Evolutionary conservation across 1,140 invertebrate genomes (phyloP).

Genomic region (Myzus persicae): DNA sequence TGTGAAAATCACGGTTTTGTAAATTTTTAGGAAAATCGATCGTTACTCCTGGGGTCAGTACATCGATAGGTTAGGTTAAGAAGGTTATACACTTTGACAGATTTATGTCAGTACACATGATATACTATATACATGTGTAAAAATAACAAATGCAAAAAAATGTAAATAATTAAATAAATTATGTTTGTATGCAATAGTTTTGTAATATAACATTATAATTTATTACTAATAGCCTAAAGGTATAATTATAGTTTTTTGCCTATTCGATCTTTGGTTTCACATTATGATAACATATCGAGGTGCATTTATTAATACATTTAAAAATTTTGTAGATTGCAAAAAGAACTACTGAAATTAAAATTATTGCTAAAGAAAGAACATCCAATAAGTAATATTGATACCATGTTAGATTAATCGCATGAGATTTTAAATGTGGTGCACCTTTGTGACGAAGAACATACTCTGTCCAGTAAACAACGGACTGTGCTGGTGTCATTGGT

Average conservation of each 20-base stretch:
- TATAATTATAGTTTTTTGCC: not conserved
- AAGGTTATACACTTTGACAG: too few relatives aligned
- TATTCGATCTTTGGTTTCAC: not conserved
- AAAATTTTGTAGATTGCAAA: not conserved
- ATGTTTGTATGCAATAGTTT: not conserved
- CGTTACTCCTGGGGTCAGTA: too few relatives aligned
- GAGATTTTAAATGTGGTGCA: conserved; percentile 59
- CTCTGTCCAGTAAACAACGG: conserved; percentile 70
- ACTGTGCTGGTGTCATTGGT: conserved; percentile 67
- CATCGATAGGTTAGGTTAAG: too few relatives aligned
- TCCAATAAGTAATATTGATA: conserved; percentile 61
- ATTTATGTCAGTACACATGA: not conserved
- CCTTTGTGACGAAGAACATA: conserved; percentile 66
- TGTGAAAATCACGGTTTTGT: too few relatives aligned
- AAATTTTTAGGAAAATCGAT: too few relatives aligned
- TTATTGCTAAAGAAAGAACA: conserved; percentile 27
- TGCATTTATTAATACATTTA: not conserved
- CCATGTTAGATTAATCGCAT: conserved; percentile 41
- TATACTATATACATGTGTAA: not conserved
- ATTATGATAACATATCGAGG: not conserved
- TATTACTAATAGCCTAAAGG: too few relatives aligned
- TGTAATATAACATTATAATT: not conserved
- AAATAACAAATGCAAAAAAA: not conserved
- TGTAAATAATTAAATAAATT: not conserved
- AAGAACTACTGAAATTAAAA: not conserved